Evolutionary conservation across 2,888 invertebrate genomes (phyloP), one percentile per base, ranked within the genome.

Genomic region (Empis stercorea): DNA sequence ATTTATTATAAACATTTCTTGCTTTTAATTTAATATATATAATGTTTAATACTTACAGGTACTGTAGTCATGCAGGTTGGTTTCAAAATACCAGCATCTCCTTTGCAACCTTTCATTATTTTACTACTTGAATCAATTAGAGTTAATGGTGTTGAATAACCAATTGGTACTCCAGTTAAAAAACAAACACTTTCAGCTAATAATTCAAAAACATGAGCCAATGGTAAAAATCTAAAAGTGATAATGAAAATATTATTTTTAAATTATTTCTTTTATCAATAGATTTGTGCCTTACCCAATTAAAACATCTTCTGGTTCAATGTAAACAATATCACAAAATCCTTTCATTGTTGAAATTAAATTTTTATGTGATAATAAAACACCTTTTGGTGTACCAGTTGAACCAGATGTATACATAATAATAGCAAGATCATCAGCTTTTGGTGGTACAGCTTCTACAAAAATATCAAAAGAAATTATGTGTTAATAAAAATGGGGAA

Each of bases 351-450:
- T 86, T 34, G 82, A 75, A 55, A 89, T 74, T 63, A 88, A 80
- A 70, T 91, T 91, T 60, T 78, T 79, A 67, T 91, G 91, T 4
- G 86, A 80, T 30, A 91, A 72, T 16, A 87, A 64, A 13, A 91
- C 87, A 59, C 94, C 95, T 71, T 95, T 95, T 0, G 95, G 95
- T 50, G 85, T 80, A 45, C 95, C 96, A 4, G 97, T 97, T 1
- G 95, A 95, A 7, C 97, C 97, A 57, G 93, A 94, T 3, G 97
- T 99, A 74, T 97, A 99, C 97, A 99, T 99, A 38, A 99, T 85
- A 59, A 99, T 91, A 43, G 97, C 97, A 5, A 84, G 80, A 67
- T 97, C 96, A 13, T 78, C 72, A 7, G 80, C 70, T 7, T 70
- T 68, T 2, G 92, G 88, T 7, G 78, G 74, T 5, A 73, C 71